phyloP scores from a whole-genome alignment of 92 coral and sea anemone species.

The Galaxea fascicularis region DNA sequence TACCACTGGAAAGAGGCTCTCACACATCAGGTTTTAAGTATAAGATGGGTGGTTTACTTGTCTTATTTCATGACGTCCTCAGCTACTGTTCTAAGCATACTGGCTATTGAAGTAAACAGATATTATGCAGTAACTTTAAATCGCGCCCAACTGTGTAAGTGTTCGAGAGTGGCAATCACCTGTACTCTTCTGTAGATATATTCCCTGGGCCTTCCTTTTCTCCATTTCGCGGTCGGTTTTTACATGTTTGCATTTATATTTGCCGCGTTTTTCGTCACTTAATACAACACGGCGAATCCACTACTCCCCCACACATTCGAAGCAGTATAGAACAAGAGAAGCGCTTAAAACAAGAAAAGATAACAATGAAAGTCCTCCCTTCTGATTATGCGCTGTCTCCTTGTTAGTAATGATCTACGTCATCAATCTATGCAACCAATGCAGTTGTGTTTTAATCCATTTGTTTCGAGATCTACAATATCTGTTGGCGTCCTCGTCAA shows the following conservation, averaged over 20 bases:
- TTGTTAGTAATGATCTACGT: slow-evolving; percentile 75
- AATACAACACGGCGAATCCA: slow-evolving; percentile 26
- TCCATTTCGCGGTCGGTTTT: slow-evolving; percentile 57
- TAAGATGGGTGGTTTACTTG: slow-evolving; percentile 52
- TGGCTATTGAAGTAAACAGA: slow-evolving; percentile 74
- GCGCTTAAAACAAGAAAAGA: slow-evolving; percentile 40
- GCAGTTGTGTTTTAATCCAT: slow-evolving; percentile 80
- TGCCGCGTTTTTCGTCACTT: slow-evolving; percentile 64
- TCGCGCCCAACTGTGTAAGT: slow-evolving; percentile 6
- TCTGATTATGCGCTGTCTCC: slow-evolving; percentile 74
- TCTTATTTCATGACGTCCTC: slow-evolving; percentile 67
- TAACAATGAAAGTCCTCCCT: slow-evolving; percentile 64
- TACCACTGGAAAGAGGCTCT: slow-evolving; percentile 69
- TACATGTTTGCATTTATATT: slow-evolving; percentile 63
- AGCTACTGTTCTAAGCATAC: slow-evolving; percentile 75
- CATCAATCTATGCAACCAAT: slow-evolving; percentile 76
- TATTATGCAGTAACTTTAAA: slow-evolving; percentile 62
- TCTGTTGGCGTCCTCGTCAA: slow-evolving; percentile 68
- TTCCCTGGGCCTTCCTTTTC: slow-evolving; percentile 43
- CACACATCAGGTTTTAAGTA: slow-evolving; percentile 24
- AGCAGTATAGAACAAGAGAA: slow-evolving; percentile 9
- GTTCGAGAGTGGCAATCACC: slow-evolving; percentile 12
- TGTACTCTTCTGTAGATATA: slow-evolving; percentile 53
- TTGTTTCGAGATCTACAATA: slow-evolving; percentile 83
- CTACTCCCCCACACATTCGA: background rate